Evolutionary conservation across 2,113 vertebrate species (phyloP), one percentile per base, ranked within the genome.

Genomic region (Scatophagus argus): DNA sequence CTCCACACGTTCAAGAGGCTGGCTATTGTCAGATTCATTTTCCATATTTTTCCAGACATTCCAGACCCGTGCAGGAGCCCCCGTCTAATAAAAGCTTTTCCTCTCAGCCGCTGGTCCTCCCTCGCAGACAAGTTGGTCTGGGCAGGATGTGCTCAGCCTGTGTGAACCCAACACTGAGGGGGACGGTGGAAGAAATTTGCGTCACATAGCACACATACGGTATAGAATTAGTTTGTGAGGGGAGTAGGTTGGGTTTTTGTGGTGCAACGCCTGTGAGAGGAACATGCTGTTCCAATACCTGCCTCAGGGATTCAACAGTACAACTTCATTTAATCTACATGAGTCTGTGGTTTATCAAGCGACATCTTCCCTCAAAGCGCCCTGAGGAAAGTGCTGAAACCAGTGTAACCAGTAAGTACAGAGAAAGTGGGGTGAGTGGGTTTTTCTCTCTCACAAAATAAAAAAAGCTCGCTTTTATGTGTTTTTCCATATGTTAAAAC

Each of bases 21-120:
- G 74, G 25, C 27, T 51, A 66, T 36, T 69, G 67, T 81, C 64
- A 76, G 55, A 92, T 91, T 62, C 5, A 82, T 87, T 87, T 93
- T 87, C 87, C 91, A 87, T 88, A 88, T 87, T 89, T 81, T 74
- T 84, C 75, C 90, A 81, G 82, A 84, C 87, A 85, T 91, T 91
- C 88, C 82, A 56, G 65, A n/a, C 51, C 49, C 1, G 23, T 54
- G 72, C 72, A 65, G 83, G 72, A 86, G 82, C 77, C 77, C 84
- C 76, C 9, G 2, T 81, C 77, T 88, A 85, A 86, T 89, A 88
- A 90, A 91, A 84, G 59, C 44, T 71, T 88, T 89, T 89, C 78
- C 81, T 86, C 79, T 61, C 66, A 27, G 83, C 47, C 47, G 71
- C 81, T 46, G 69, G 77, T 87, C 51, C 47, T 83, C 12, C 19